Conservation (phyloP, 2,113 vertebrate genomes). For the Anarhynchus alexandrinus region DNA sequence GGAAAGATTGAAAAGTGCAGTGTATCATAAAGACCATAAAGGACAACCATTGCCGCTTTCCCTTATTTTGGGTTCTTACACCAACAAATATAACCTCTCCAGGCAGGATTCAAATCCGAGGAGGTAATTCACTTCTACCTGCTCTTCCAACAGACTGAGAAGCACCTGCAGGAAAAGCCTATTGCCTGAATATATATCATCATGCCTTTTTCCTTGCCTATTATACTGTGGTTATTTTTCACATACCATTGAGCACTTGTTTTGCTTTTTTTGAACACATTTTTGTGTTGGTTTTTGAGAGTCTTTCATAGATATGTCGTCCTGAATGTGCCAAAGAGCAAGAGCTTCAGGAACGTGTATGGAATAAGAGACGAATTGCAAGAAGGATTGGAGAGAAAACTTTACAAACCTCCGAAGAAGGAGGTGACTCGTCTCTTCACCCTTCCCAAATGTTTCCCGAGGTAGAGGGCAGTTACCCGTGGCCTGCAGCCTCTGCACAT, state of each 20-base stretch:
- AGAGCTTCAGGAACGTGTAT: not conserved
- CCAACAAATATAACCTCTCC: not conserved
- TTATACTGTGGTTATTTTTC: not conserved
- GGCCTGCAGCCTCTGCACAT: not conserved
- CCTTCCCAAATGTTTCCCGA: not conserved
- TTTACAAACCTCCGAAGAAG: not conserved
- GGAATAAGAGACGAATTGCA: not conserved
- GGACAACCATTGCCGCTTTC: not conserved
- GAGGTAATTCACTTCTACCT: not conserved
- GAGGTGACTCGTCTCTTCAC: not conserved
- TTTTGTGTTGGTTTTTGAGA: not conserved
- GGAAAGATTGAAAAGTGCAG: not conserved
- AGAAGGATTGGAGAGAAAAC: not conserved
- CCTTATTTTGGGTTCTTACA: not conserved
- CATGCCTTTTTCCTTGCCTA: not conserved
- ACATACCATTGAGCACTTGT: not conserved
- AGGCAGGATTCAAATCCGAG: not conserved
- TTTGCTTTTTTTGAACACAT: not conserved
- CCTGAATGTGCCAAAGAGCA: not conserved
- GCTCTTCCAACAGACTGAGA: not conserved
- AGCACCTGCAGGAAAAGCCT: not conserved
- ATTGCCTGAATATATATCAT: not conserved
- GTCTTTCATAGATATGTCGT: not conserved
- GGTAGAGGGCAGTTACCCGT: not conserved
- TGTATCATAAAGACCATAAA: rapidly evolving